Evolutionary conservation across 1,140 invertebrate genomes (phyloP), one percentile per base, ranked within the genome.

Genomic region (Platyscapa corneri): DNA sequence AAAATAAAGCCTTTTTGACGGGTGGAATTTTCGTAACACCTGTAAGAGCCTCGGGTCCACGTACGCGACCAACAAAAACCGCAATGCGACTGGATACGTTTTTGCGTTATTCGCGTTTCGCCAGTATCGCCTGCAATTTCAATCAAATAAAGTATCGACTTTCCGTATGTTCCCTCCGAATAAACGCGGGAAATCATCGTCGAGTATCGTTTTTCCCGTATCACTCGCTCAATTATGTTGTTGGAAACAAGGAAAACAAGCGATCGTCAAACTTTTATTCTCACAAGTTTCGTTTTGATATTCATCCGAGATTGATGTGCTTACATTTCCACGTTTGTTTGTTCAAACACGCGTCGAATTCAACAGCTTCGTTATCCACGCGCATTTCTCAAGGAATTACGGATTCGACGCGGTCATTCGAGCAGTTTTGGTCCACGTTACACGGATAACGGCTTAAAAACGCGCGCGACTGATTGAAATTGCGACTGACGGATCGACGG

Each of bases 131-230:
- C 12, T 72, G 80, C 74, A 85, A 82, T 81, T 81, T 53, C 42
- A 83, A 86, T 49, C 85, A 72, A 67, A 49, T 39, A 39, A 20
- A 39, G 72, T 86, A 76, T 86, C 77, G 67, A 37, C 70, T 86
- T 79, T 77, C 85, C 53, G n/a, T 64, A 60, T 32, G 70, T 60
- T 78, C 64, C 32, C 5, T 46, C 16, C 32, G 65, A 34, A 20
- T 85, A 86, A 86, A 86, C 77, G 53, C 77, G 77, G 23, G 82
- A 86, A 86, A 86, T 80, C n/a, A 49, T 37, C 82, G 60, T 46
- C n/a, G 65, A 39, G 60, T 75, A 75, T 82, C 72, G 42, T 18
- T 79, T 78, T 77, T 77, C 82, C 56, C 16, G 49, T 20, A 32
- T 53, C n/a, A 32, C 60, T 64, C 32, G 75, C 75, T 56, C 65